Conservation (phyloP, 2,797 vertebrate species). For the Phoxinus dragarum region DNA sequence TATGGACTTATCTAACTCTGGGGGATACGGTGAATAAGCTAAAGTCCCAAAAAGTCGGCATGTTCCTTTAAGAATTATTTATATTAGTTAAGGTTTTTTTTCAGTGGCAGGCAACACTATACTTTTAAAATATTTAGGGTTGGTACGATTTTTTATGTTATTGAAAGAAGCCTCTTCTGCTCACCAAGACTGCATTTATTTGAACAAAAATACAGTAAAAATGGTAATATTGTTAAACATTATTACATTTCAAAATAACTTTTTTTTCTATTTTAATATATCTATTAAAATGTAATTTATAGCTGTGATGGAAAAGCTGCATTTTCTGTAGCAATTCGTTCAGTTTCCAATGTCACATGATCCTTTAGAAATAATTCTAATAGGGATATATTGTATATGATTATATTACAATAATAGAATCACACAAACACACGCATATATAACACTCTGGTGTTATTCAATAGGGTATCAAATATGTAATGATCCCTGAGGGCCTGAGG, state of each 20-base stretch:
- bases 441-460: slow-evolving; percentile 9
- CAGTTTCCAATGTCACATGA: neutral
- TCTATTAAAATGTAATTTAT: neutral
- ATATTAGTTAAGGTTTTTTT: neutral
- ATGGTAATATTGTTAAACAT: neutral
- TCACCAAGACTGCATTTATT: neutral
- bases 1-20: too few relatives aligned
- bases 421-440: too few relatives aligned
- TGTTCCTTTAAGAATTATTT: neutral
- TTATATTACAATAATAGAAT: too few relatives aligned
- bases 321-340: neutral
- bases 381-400: neutral
- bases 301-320: neutral
- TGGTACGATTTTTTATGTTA: neutral
- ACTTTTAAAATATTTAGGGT: neutral
- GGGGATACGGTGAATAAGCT: too few relatives aligned
- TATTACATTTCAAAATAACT: neutral
- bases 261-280: neutral
- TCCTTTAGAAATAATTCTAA: neutral
- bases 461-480: slow-evolving; percentile 76
- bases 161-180: neutral
- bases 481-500: slow-evolving; percentile 76
- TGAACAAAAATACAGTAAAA: neutral
- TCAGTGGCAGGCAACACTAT: neutral
- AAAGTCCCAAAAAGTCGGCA: too few relatives aligned